Base-by-base conservation (phyloP, 2,113 vertebrate genomes). In the Carassius auratus region DNA sequence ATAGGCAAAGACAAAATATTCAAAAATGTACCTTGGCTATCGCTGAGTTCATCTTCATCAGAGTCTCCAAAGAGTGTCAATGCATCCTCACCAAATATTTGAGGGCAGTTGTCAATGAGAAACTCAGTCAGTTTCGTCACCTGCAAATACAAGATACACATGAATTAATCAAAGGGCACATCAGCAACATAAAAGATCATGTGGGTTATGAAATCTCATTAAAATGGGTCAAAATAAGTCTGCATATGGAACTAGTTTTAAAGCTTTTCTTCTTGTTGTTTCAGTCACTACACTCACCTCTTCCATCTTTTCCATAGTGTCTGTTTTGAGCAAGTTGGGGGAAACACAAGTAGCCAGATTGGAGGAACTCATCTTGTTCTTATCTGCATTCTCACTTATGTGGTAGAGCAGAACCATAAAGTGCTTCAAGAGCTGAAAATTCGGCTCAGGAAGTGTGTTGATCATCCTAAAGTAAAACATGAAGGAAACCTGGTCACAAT, bases 281-380 rank as follows among this genome's bases (percentile, higher is more conserved):
- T 26, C 26, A 26, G 26, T 68, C 8, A 55, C 42, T 64, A 23
- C 50, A 89, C 88, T 1, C 59, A 97, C 95, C 94, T 95, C 95
- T 74, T 93, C 89, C 12, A 93, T 92, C 78, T 94, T 64, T 89
- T 95, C 93, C 69, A 92, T 9, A 92, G 79, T 92, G 84, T 92
- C 92, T 3, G 87, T 90, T 76, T 91, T 87, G 87, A 97, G 94
- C 91, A 97, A 79, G 3, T 94, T 97, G 50, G 96, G 96, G 1
- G 95, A 95, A 3, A 97, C 52, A 78, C 96, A 97, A 89, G 96
- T 94, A 55, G 96, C 96, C 8, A 97, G 92, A n/a, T 96, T 97
- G 88, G 89, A 92, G 23, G 95, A 92, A 74, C 95, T 93, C 96
- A 97, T 97, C 91, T 90, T 96, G 92, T 78, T 97, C 90, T 86